Percentiles rank a stretch among this genome's conserved stretches.
These are phyloP conservation scores for Stegophylla sp. DNA, from an alignment of 2,888 invertebrate species.

Conservation along the genomic window DNA sequence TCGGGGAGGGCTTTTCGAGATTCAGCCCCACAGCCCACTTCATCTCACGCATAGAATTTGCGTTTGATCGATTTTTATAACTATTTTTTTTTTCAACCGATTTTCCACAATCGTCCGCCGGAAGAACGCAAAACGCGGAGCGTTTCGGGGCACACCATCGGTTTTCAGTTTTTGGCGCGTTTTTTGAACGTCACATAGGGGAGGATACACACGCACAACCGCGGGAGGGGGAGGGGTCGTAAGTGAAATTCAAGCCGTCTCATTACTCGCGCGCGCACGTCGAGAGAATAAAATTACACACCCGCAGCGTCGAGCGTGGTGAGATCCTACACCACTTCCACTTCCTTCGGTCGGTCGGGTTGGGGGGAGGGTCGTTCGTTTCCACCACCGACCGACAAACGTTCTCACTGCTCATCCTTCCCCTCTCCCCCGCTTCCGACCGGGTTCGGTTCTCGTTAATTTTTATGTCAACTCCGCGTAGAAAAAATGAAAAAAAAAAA, in stretches of 20 bases:
- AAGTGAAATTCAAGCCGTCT: slow-evolving; percentile 1
- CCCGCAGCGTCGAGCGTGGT: too few species aligned
- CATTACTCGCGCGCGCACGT: not conserved
- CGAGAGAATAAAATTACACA: not conserved
- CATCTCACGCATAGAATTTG: too few species aligned
- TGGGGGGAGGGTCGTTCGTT: too few species aligned
- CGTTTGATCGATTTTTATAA: too few species aligned
- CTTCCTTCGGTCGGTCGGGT: not conserved
- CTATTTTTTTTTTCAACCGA: too few species aligned
- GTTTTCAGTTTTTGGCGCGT: not conserved
- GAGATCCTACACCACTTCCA: not conserved
- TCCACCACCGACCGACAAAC: not conserved
- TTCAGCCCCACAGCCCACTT: too few species aligned
- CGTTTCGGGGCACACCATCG: not conserved
- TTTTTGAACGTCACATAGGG: not conserved
- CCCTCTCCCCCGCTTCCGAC: not conserved
- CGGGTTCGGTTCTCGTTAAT: too few species aligned
- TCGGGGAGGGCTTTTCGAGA: too few species aligned
- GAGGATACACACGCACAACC: not conserved
- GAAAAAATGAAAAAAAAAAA: too few species aligned
- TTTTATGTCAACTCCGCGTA: too few species aligned
- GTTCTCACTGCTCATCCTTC: not conserved
- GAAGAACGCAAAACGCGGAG: too few species aligned
- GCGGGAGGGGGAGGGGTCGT: not conserved
- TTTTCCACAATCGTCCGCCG: too few species aligned